Evolutionary conservation across 2,797 vertebrate species (phyloP), one percentile per base, ranked within the genome.

Genomic region (Xyrichtys novacula): DNA sequence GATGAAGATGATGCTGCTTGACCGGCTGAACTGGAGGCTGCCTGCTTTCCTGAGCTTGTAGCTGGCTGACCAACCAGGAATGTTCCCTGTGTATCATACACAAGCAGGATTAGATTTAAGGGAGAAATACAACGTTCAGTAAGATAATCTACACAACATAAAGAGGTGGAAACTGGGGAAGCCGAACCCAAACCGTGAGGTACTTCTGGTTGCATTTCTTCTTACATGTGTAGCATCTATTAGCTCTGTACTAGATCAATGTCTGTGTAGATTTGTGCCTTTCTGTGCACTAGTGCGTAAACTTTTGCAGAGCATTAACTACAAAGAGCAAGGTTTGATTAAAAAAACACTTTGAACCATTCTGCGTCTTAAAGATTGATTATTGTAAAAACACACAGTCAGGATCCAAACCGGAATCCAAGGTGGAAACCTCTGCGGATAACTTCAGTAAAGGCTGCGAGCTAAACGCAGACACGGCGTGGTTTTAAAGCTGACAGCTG

Each of bases 21-120:
- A 77, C 94, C 91, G 8, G 95, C 86, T 1, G 95, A 94, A 40
- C 94, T 88, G 19, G 91, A 78, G 31, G 90, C 66, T n/a, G 93
- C 88, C 62, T 96, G 96, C 86, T 98, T 99, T 65, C 95, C 96
- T 19, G 96, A 95, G 65, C 95, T 93, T 74, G 96, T 96, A 0
- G 96, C 95, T 28, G 97, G 96, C 62, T 99, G 97, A 57, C 98
- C 97, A 36, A 99, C 98, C 86, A 99, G 91, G 92, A 99, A 99
- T 0, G 97, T 99, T 49, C 98, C 98, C 97, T 99, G 64, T 42
- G 26, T 43, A 47, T 55, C 61, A 54, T 7, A 1, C 43, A 69
- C 2, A 49, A 11, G 17, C 17, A 16, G 25, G 10, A 19, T 54
- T 43, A 40, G 31, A n/a, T 19, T 19, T 0, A 3, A 19, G 10